Evolutionary conservation across 2,113 vertebrate species (phyloP).

Genomic region (Merops nubicus): DNA sequence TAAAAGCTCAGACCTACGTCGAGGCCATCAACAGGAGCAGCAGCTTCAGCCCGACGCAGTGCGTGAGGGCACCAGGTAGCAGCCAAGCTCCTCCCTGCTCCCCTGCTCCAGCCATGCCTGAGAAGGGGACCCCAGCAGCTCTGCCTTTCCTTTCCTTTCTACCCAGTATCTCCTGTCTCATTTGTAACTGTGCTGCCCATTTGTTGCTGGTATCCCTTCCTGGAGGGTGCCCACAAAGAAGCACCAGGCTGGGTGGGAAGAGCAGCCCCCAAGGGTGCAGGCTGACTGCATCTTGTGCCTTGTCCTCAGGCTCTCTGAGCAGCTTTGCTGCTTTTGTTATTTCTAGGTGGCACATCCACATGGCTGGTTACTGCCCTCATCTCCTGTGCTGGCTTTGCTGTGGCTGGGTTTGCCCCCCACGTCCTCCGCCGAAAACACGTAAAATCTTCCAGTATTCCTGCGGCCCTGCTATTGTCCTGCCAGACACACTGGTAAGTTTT

Average conservation of each 20-base stretch:
- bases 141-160: background rate
- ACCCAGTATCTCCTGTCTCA: fast-evolving
- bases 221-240: background rate
- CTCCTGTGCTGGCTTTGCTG: slow-evolving; percentile 45
- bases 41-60: slow-evolving; percentile 63
- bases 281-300: background rate
- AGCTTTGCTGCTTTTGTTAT: background rate
- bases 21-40: slow-evolving; percentile 67
- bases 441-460: slow-evolving; percentile 56
- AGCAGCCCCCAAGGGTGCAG: background rate
- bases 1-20: slow-evolving; percentile 59
- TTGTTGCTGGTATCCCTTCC: background rate
- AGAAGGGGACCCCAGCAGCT: background rate
- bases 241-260: background rate
- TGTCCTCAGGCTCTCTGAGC: background rate
- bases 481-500: slow-evolving; percentile 74
- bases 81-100: background rate
- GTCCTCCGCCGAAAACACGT: slow-evolving; percentile 68
- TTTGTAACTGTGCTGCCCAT: background rate
- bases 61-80: slow-evolving; percentile 68
- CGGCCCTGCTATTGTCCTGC: slow-evolving; percentile 60
- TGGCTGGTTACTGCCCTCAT: slow-evolving; percentile 41
- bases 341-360: slow-evolving; percentile 39
- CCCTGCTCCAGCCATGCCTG: background rate
- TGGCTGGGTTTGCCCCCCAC: slow-evolving; percentile 33